phyloP scores from a whole-genome alignment of 2,797 vertebrate genomes.

The Xenopus petersii region DNA sequence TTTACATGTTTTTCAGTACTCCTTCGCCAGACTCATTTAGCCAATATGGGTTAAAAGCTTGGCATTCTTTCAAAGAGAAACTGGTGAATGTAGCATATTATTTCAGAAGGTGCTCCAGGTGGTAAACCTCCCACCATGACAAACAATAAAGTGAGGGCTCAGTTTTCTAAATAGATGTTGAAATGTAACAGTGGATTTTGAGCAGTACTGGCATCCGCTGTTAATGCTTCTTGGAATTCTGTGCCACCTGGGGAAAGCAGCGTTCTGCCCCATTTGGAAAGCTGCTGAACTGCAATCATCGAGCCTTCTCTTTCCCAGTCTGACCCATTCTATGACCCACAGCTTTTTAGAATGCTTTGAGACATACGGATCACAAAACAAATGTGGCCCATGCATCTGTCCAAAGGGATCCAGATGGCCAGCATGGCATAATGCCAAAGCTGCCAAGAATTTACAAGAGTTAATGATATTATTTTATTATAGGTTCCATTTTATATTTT shows the following conservation, averaged over 20 bases:
- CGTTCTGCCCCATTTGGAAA: slow-evolving; percentile 51
- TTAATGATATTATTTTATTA: too few species aligned
- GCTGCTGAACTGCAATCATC: slow-evolving; percentile 34
- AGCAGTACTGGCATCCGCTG: slow-evolving; percentile 30
- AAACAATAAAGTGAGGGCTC: slow-evolving; percentile 31
- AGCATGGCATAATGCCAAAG: slow-evolving; percentile 29
- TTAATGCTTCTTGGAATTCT: slow-evolving; percentile 32
- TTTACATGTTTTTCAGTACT: too few species aligned
- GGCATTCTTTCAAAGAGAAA: background rate
- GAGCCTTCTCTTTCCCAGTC: slow-evolving; percentile 20
- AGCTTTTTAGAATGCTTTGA: slow-evolving; percentile 24
- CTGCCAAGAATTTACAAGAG: background rate
- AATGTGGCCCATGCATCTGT: slow-evolving; percentile 47
- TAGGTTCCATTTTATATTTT: too few species aligned
- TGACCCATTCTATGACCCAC: slow-evolving; percentile 36
- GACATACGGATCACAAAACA: slow-evolving; percentile 39
- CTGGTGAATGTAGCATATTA: slow-evolving; percentile 20
- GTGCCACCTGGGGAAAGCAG: slow-evolving; percentile 33
- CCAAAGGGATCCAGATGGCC: slow-evolving; percentile 47
- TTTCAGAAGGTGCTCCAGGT: slow-evolving; percentile 28
- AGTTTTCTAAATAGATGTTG: slow-evolving; percentile 36
- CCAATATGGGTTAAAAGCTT: too few species aligned
- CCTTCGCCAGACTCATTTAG: too few species aligned
- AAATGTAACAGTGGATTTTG: slow-evolving; percentile 20
- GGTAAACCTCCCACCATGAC: slow-evolving; percentile 27